A percentile compares a stretch with the other conserved stretches of the same genome.
These are phyloP conservation scores for Chlorospingus flavigularis DNA, from an alignment of 2,797 vertebrate genomes.

Conservation along the genomic window DNA sequence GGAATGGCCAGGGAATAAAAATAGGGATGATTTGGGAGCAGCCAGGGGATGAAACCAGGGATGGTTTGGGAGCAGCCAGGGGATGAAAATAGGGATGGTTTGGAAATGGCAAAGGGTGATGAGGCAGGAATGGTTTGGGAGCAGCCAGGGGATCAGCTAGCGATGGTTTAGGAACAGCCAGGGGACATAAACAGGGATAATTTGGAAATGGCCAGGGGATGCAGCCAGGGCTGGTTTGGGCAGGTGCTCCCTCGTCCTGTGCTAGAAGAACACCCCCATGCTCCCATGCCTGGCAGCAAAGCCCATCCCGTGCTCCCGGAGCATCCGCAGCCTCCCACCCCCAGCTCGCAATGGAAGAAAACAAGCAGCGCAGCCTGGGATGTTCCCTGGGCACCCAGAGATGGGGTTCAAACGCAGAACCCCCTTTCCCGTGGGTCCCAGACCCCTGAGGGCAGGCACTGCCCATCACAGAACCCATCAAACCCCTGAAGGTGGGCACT, in stretches of 20 bases:
- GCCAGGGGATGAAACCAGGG: rapidly evolving
- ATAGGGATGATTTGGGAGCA: rapidly evolving
- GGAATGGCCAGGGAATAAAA: no score
- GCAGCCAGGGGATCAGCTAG: rapidly evolving
- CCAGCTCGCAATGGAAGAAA: neutral
- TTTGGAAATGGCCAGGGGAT: rapidly evolving
- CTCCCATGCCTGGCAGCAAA: neutral
- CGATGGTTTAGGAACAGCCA: rapidly evolving
- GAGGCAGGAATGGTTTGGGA: neutral
- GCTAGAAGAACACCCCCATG: rapidly evolving
- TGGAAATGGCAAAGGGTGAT: no score
- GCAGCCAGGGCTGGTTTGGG: neutral
- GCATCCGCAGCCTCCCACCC: neutral
- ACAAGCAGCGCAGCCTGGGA: neutral
- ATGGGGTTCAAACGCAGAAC: neutral
- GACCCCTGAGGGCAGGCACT: no score
- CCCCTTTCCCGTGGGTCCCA: neutral
- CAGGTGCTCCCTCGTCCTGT: rapidly evolving
- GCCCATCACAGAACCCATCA: no score
- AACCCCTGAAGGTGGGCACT: no score
- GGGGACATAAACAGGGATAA: rapidly evolving
- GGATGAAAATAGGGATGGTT: no score
- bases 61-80: no score
- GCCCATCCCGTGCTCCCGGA: neutral
- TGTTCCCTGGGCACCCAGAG: constrained; percentile 20